A percentile compares a stretch with the other conserved stretches of the same genome.
These are phyloP conservation scores for Peromyscus aztecus DNA, from an alignment of 2,797 vertebrate genomes.

Conservation along the genomic window DNA sequence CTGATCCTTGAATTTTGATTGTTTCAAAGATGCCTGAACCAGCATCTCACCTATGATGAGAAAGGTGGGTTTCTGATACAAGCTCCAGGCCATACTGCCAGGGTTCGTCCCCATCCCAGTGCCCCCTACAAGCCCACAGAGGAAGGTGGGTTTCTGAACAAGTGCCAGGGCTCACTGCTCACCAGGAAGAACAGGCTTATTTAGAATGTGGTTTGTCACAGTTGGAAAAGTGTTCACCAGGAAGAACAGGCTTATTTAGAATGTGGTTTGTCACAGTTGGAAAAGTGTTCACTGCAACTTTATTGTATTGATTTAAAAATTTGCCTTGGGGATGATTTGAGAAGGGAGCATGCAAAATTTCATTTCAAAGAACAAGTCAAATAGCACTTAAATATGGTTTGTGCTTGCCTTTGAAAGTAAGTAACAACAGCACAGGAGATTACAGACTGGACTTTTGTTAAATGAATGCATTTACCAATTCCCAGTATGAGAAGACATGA, in stretches of 20 bases:
- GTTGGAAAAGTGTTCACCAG: conserved; percentile 10
- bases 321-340: background rate
- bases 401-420: conserved; percentile 52
- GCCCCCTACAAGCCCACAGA: background rate
- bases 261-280: background rate
- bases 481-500: background rate
- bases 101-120: accelerated
- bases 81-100: background rate
- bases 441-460: background rate
- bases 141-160: background rate
- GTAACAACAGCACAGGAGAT: background rate
- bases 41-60: background rate
- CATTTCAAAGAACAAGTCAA: conserved; percentile 13
- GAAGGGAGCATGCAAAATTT: conserved; percentile 20
- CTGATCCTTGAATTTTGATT: background rate
- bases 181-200: background rate
- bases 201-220: conserved; percentile 10
- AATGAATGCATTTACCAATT: background rate
- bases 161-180: background rate
- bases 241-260: conserved; percentile 39
- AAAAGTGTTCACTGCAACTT: conserved; percentile 2
- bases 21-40: background rate
- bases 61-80: too few species aligned
- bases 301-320: conserved; percentile 32
- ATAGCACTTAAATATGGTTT: background rate